Evolutionary conservation across 2,797 vertebrate genomes (phyloP).

Genomic region (Labeo calbasu): DNA sequence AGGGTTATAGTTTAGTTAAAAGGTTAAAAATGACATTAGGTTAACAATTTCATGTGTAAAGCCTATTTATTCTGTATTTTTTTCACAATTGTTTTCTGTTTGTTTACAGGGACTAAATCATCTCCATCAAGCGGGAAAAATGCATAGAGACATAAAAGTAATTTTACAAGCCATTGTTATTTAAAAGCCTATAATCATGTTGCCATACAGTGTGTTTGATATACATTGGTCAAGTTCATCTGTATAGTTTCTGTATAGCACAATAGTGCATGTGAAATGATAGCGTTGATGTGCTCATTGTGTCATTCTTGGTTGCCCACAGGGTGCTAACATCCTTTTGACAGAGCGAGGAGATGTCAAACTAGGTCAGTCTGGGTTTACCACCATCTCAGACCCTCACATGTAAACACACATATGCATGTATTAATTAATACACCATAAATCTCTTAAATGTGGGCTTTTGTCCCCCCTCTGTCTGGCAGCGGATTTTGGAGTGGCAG

Average conservation of each 20-base stretch:
- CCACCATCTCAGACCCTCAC: constrained; percentile 12
- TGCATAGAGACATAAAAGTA: constrained; percentile 93
- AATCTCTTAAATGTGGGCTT: constrained; percentile 37
- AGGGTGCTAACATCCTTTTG: constrained; percentile 92
- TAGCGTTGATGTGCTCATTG: constrained; percentile 50
- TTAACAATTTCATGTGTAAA: background rate
- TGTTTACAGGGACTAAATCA: constrained; percentile 83
- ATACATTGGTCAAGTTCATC: background rate
- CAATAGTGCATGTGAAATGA: constrained; percentile 46
- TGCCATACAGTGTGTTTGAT: constrained; percentile 7
- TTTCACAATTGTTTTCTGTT: constrained; percentile 1
- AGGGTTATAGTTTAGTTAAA: background rate
- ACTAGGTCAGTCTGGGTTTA: constrained; percentile 81
- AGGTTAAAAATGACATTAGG: background rate
- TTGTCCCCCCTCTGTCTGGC: constrained; percentile 47
- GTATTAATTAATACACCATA: constrained; percentile 21
- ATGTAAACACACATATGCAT: constrained; percentile 8
- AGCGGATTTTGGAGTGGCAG: constrained; percentile 92
- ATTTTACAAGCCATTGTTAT: background rate
- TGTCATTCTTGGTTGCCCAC: constrained; percentile 54
- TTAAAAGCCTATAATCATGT: background rate
- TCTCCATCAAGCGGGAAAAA: constrained; percentile 87
- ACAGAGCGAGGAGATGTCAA: constrained; percentile 89
- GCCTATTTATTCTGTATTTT: background rate
- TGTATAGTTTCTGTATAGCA: constrained; percentile 42